Conservation (phyloP, 2,797 vertebrate genomes). For the Rhinichthys osculus region DNA sequence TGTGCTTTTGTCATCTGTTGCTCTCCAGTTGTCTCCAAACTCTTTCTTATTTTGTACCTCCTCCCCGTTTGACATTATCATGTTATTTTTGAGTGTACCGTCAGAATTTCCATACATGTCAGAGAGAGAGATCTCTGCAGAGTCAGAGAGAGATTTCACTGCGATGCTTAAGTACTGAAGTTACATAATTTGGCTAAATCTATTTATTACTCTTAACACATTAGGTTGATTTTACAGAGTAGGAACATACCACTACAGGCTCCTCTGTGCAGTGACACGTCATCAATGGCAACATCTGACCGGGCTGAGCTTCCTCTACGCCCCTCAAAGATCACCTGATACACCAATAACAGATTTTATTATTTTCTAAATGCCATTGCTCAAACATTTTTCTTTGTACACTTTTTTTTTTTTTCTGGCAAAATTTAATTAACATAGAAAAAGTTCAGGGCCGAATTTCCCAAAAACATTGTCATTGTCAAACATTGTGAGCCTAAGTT, state of each 20-base stretch:
- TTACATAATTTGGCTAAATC: not conserved
- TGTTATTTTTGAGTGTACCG: constrained; percentile 73
- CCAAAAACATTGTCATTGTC: too few relatives aligned
- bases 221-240: not conserved
- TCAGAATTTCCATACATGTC: constrained; percentile 84
- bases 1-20: constrained; percentile 61
- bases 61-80: constrained; percentile 77
- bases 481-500: too few relatives aligned
- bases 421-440: too few relatives aligned
- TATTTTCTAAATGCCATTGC: too few relatives aligned
- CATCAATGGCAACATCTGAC: constrained; percentile 84
- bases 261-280: constrained; percentile 74
- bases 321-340: constrained; percentile 53
- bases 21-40: constrained; percentile 86
- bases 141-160: not conserved
- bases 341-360: too few relatives aligned
- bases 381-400: too few relatives aligned
- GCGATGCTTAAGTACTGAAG: not conserved
- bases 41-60: constrained; percentile 65
- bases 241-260: constrained; percentile 73
- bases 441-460: too few relatives aligned
- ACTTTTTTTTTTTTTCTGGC: too few relatives aligned
- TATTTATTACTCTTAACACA: not conserved
- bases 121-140: constrained; percentile 81
- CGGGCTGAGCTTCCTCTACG: constrained; percentile 51